Evolutionary conservation across 1,140 invertebrate genomes (phyloP), one percentile per base, ranked within the genome.

Genomic region (Apolygus lucorum): DNA sequence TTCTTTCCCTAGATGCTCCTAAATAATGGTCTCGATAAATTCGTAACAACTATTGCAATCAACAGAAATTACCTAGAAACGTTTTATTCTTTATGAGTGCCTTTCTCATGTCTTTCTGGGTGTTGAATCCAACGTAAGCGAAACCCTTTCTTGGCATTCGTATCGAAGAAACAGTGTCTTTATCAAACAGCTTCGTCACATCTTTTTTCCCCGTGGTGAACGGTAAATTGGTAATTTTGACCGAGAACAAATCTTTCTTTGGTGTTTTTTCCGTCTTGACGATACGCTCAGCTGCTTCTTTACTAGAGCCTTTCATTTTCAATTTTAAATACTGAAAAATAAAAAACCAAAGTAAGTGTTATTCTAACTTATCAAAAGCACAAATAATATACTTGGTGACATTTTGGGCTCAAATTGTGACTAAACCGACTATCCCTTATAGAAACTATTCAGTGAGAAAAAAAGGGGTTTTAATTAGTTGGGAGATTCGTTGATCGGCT

Each of bases 101-200:
- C 76, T 92, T 87, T 27, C 88, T 89, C 76, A 92, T 82, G 71
- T 91, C 88, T 72, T 87, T 87, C 75, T 95, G 89, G 1, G 86
- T 89, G 78, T 88, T 87, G 75, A 97, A 97, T 2, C 92, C 90
- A 63, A 94, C 88, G 83, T 90, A 97, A 28, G 92, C 94, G 72
- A 96, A 89, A n/a, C 91, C 90, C 76, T 88, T 86, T 75, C 89
- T 89, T 72, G 80, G 82, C 0, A 93, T 91, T 71, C 92, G 83
- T 69, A 97, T 87, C 26, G 90, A 90, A 75, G 85, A 88, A 22
- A 89, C 82, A 73, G 88, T 87, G 8, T 93, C 74, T 0, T 92
- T 91, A 73, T 86, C 84, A 70, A 97, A 92, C 76, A 97, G 96
- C 73, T 89, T 84, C 78, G 89, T 90, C 0, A 95, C 81, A 73